Conservation (phyloP, 2,797 vertebrate species). For the Tangara arthus region DNA sequence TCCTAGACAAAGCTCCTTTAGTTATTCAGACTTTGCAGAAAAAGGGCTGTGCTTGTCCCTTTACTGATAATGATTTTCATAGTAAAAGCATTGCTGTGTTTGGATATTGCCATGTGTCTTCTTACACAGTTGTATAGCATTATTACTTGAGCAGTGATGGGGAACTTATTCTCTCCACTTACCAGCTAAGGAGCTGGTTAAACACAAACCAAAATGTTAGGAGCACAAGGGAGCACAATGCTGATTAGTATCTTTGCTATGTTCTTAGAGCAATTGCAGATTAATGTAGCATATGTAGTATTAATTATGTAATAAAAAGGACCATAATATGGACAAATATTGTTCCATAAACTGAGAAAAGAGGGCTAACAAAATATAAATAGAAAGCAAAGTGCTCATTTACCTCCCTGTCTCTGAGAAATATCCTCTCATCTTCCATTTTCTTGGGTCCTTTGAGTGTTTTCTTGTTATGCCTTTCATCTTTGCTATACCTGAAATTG, state of each 20-base stretch:
- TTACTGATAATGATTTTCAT: not conserved
- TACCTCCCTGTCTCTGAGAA: not conserved
- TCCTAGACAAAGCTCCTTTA: not conserved
- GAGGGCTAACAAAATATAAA: not conserved
- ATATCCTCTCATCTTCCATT: not conserved
- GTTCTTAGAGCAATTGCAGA: not conserved
- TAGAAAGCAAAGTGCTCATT: not conserved
- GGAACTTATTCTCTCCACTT: not conserved
- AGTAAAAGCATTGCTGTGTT: not conserved
- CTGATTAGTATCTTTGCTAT: not conserved
- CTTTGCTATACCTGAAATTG: not conserved
- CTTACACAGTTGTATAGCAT: not conserved
- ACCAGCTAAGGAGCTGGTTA: not conserved
- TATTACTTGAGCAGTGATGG: not conserved
- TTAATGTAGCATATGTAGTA: slow-evolving; percentile 4
- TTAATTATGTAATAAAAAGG: slow-evolving; percentile 17
- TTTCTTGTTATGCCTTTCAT: slow-evolving; percentile 5
- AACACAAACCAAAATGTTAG: not conserved
- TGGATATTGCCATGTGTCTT: not conserved
- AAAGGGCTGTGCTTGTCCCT: not conserved
- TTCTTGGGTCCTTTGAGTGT: slow-evolving; percentile 1
- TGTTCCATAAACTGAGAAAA: not conserved
- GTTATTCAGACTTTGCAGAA: not conserved
- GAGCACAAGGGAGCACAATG: not conserved
- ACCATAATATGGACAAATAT: not conserved